Percentiles rank a stretch among this genome's conserved stretches.
These are phyloP conservation scores for Drosophila busckii DNA, from an alignment of 1,140 invertebrate genomes.

Conservation along the genomic window DNA sequence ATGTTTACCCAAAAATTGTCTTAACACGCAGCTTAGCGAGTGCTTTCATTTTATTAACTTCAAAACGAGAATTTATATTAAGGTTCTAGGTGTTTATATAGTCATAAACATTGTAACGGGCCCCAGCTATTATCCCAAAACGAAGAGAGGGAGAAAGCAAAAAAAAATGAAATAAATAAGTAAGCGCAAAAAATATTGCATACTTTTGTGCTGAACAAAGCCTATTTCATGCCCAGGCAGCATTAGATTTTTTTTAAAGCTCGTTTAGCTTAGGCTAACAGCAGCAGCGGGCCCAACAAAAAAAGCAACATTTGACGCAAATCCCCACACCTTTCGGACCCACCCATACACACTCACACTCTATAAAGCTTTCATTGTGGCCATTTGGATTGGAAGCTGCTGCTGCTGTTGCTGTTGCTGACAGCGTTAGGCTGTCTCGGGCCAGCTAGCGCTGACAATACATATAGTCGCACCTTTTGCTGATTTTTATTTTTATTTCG, in stretches of 20 bases:
- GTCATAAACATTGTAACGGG: slow-evolving; percentile 45
- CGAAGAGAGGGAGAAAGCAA: slow-evolving; percentile 16
- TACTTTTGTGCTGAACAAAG: slow-evolving; percentile 35
- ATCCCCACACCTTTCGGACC: not conserved
- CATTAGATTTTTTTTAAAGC: slow-evolving; percentile 8
- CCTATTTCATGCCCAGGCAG: no score
- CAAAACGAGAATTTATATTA: slow-evolving; percentile 28
- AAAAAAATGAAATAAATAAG: no score
- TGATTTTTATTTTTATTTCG: slow-evolving; percentile 71
- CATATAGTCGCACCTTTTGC: slow-evolving; percentile 68
- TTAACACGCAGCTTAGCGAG: no score
- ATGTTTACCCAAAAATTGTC: no score
- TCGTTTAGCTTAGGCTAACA: slow-evolving; percentile 3
- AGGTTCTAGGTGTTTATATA: slow-evolving; percentile 59
- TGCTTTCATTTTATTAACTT: no score
- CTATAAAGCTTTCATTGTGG: slow-evolving; percentile 1
- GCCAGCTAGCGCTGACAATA: slow-evolving; percentile 55
- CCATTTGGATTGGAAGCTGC: slow-evolving; percentile 32
- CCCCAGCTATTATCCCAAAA: slow-evolving; percentile 21
- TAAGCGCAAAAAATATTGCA: no score
- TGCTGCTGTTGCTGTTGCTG: slow-evolving; percentile 7
- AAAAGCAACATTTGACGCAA: not conserved
- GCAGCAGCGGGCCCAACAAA: slow-evolving; percentile 1
- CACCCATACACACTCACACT: not conserved
- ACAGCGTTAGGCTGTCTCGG: slow-evolving; percentile 1